Percentiles rank a stretch among this genome's conserved stretches.
These are phyloP conservation scores for Acyrthosiphon pisum DNA, from an alignment of 1,140 invertebrate species.

Conservation along the genomic window DNA sequence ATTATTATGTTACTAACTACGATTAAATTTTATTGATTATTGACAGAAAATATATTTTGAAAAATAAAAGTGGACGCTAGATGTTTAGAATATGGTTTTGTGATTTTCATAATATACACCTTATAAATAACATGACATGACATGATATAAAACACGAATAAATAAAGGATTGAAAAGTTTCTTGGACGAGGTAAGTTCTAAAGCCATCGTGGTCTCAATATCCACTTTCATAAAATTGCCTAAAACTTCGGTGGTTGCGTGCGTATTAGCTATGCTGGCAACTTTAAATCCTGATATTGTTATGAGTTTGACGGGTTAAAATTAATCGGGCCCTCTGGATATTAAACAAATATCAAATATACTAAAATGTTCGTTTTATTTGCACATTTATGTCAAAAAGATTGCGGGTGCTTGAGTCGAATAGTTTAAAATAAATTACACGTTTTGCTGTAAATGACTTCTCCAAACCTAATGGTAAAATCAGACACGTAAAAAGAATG, in stretches of 20 bases:
- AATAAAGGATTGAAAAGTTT: constrained; percentile 40
- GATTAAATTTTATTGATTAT: too few relatives aligned
- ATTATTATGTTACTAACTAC: too few relatives aligned
- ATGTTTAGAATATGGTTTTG: background rate
- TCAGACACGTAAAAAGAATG: background rate
- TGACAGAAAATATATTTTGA: background rate
- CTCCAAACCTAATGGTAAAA: background rate
- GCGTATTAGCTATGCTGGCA: background rate
- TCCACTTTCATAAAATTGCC: constrained; percentile 29
- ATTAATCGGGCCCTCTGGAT: background rate
- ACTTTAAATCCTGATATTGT: constrained; percentile 48
- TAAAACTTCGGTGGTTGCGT: background rate
- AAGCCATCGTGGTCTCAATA: background rate
- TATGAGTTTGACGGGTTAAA: constrained; percentile 21
- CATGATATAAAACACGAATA: constrained; percentile 24
- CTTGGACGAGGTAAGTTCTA: constrained; percentile 26
- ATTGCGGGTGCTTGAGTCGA: background rate
- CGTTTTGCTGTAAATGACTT: background rate
- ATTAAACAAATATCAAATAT: constrained; percentile 19
- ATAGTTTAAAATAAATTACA: constrained; percentile 22
- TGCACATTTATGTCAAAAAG: background rate
- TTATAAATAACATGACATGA: background rate
- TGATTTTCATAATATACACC: background rate
- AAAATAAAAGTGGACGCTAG: background rate
- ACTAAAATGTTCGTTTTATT: background rate